These are phyloP conservation scores for Carapus acus DNA, from an alignment of 2,797 vertebrate species.

Conservation along the genomic window DNA sequence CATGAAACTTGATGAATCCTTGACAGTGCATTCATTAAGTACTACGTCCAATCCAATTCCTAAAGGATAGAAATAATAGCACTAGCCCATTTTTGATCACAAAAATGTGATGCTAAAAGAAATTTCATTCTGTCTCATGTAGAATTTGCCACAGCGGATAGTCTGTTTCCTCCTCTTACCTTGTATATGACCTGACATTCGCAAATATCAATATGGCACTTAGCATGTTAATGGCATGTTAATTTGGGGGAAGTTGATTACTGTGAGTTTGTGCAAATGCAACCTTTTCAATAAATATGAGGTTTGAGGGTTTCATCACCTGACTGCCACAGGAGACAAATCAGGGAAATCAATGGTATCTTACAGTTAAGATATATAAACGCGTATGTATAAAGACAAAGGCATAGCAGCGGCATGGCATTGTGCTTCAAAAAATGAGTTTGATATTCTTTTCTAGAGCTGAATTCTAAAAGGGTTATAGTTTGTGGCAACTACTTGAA, in stretches of 20 bases:
- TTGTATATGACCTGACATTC: too few species aligned
- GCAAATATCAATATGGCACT: too few species aligned
- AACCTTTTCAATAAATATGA: not conserved
- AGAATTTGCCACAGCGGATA: too few species aligned
- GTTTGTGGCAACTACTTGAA: constrained; percentile 33
- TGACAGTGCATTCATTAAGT: too few species aligned
- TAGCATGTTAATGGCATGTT: constrained; percentile 48
- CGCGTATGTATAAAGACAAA: constrained; percentile 16
- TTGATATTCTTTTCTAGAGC: constrained; percentile 3
- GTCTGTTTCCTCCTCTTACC: too few species aligned
- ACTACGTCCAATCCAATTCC: too few species aligned
- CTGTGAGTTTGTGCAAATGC: constrained; percentile 6
- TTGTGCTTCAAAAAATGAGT: constrained; percentile 32
- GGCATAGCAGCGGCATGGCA: constrained; percentile 20
- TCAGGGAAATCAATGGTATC: constrained; percentile 30
- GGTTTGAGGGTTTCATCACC: constrained; percentile 5
- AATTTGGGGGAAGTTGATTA: constrained; percentile 2
- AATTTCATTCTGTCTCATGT: too few species aligned
- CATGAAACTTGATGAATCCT: constrained; percentile 30
- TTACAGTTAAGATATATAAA: too few species aligned
- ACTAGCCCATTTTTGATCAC: too few species aligned
- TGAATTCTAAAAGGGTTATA: constrained; percentile 13
- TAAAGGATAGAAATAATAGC: too few species aligned
- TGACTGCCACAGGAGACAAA: constrained; percentile 31
- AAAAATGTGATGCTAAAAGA: too few species aligned